Conservation (phyloP, 2,888 invertebrate genomes). For the Halictus quadricinctus region DNA sequence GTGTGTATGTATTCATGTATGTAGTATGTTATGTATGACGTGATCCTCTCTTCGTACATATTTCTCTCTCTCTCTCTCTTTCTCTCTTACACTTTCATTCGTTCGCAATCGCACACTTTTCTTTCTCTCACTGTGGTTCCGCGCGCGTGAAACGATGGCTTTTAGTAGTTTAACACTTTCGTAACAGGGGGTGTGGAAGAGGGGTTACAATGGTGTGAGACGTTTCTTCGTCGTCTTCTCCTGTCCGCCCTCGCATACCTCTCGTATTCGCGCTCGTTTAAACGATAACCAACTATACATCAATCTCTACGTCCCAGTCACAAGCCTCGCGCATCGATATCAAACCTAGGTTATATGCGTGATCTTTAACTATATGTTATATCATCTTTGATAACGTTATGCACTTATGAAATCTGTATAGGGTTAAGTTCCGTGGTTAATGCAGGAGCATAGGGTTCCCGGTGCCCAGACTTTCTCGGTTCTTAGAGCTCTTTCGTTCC, state of each 20-base stretch:
- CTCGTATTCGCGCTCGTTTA: constrained; percentile 44
- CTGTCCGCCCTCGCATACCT: constrained; percentile 11
- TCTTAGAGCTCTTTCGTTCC: neutral
- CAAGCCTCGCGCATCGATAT: constrained; percentile 67
- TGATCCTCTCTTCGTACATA: constrained; percentile 14
- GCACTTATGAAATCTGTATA: constrained; percentile 58
- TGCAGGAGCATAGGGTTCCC: constrained; percentile 27
- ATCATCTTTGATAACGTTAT: constrained; percentile 56
- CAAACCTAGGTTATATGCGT: constrained; percentile 68
- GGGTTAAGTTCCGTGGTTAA: constrained; percentile 45
- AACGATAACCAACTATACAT: constrained; percentile 69
- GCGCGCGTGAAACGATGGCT: constrained; percentile 50
- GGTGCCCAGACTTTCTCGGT: neutral
- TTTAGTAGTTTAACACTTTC: constrained; percentile 58
- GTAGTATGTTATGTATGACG: constrained; percentile 33
- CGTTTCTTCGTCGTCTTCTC: constrained; percentile 28
- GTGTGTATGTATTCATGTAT: constrained; percentile 40
- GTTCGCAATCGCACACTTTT: neutral
- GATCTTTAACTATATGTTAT: constrained; percentile 62
- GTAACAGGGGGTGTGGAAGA: constrained; percentile 32
- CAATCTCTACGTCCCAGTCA: constrained; percentile 67
- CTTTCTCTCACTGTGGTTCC: neutral
- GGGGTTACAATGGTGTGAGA: constrained; percentile 56
- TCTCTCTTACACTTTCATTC: neutral
- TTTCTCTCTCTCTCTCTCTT: neutral